Percentiles rank a stretch among this genome's conserved stretches.
Conservation (phyloP, 1,140 invertebrate genomes). For the Apis laboriosa region DNA sequence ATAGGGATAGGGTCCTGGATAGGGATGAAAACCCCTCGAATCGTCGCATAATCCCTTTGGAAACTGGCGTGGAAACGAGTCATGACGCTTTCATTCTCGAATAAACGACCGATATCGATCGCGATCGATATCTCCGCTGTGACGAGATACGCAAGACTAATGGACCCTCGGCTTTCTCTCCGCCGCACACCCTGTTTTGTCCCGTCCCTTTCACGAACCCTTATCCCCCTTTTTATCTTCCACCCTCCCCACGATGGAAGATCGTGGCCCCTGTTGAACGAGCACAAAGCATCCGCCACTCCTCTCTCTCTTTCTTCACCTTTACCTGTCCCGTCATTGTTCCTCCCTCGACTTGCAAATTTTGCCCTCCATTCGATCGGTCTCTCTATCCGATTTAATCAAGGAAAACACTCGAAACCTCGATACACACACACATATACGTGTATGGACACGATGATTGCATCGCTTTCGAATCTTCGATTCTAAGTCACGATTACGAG, state of each 20-base stretch:
- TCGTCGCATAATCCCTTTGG: conserved; percentile 49
- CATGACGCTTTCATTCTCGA: conserved; percentile 64
- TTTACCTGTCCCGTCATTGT: neutral
- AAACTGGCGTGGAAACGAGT: conserved; percentile 39
- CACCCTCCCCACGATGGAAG: conserved; percentile 20
- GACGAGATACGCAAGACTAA: conserved; percentile 73
- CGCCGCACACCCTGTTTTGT: neutral
- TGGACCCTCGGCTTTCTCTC: conserved; percentile 60
- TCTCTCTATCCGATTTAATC: conserved; percentile 51
- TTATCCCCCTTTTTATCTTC: conserved; percentile 54
- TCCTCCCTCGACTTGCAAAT: conserved; percentile 60
- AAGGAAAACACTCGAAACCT: conserved; percentile 48
- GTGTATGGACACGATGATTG: too few relatives aligned
- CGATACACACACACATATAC: too few relatives aligned
- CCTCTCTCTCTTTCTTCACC: neutral
- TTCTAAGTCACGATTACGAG: neutral
- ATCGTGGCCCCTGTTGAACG: conserved; percentile 5
- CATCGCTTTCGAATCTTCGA: neutral
- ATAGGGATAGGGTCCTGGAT: neutral
- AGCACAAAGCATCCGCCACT: conserved; percentile 25
- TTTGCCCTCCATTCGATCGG: conserved; percentile 53
- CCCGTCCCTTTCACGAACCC: conserved; percentile 39
- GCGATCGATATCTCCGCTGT: conserved; percentile 70
- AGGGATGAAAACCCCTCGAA: neutral
- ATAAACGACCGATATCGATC: conserved; percentile 73